A percentile compares a stretch with the other conserved stretches of the same genome.
These are phyloP conservation scores for Chaetophractus vellerosus DNA, from an alignment of 2,797 vertebrate genomes.

Conservation along the genomic window DNA sequence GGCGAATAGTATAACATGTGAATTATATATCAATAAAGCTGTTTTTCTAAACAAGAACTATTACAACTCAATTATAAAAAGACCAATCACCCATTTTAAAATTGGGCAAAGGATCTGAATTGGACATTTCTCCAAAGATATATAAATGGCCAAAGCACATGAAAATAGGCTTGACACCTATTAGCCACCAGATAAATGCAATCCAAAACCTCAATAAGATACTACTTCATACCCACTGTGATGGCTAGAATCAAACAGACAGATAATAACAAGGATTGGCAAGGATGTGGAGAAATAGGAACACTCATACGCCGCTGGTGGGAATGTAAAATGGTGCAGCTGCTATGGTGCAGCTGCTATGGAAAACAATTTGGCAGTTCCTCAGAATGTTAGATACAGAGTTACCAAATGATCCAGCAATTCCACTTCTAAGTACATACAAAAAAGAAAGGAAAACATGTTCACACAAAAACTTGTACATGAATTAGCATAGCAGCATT, in stretches of 20 bases:
- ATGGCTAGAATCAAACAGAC: not conserved
- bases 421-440: not conserved
- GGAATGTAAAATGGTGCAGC: not conserved
- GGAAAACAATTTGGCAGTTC: constrained; percentile 27
- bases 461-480: not conserved
- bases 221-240: not conserved
- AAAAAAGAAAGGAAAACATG: constrained; percentile 23
- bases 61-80: constrained; percentile 11
- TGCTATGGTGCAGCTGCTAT: not conserved
- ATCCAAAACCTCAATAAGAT: constrained; percentile 19
- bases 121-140: not conserved
- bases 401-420: not conserved
- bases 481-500: too few species aligned
- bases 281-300: not conserved
- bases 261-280: not conserved
- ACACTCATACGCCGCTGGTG: not conserved
- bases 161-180: not conserved
- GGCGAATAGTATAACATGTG: too few species aligned
- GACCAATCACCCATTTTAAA: not conserved
- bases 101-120: not conserved
- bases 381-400: not conserved
- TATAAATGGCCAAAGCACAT: not conserved
- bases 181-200: constrained; percentile 18
- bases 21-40: too few species aligned
- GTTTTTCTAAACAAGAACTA: not conserved